phyloP scores from a whole-genome alignment of 2,888 invertebrate species.

The Chalcis sispes region DNA sequence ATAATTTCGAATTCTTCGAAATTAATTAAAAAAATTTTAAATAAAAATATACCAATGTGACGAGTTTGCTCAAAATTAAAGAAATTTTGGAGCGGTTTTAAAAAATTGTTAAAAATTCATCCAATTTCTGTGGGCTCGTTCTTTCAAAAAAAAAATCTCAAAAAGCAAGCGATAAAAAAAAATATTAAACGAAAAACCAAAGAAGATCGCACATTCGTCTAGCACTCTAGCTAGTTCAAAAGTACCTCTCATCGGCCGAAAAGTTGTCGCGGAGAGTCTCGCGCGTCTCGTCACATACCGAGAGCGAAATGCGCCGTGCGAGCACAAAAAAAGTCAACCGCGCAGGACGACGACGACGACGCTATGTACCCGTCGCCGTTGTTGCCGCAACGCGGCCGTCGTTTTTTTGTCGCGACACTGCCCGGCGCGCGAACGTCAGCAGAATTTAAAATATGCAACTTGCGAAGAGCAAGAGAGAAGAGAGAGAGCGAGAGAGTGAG shows the following conservation, averaged over 20 bases:
- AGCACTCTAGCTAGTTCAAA: conserved; percentile 6
- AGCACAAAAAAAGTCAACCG: conserved; percentile 58
- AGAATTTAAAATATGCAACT: conserved; percentile 74
- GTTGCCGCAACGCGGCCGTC: conserved; percentile 66
- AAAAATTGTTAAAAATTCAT: conserved; percentile 45
- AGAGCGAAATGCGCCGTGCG: conserved; percentile 61
- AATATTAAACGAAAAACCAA: too few relatives aligned
- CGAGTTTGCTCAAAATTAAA: too few relatives aligned
- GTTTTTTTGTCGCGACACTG: conserved; percentile 69
- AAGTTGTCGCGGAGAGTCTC: conserved; percentile 45
- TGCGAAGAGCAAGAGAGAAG: too few relatives aligned
- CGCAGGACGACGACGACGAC: conserved; percentile 42
- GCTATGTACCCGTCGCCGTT: conserved; percentile 61
- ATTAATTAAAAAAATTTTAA: too few relatives aligned
- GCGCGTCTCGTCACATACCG: conserved; percentile 60
- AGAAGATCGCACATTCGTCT: conserved; percentile 29
- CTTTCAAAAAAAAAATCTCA: too few relatives aligned
- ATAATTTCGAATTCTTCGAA: too few relatives aligned
- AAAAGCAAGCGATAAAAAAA: too few relatives aligned
- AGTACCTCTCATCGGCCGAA: conserved; percentile 29
- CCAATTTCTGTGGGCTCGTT: too few relatives aligned
- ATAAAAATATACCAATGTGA: too few relatives aligned
- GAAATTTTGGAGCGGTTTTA: too few relatives aligned
- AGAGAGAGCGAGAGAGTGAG: too few relatives aligned
- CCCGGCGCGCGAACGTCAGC: conserved; percentile 67